These are phyloP conservation scores for Python bivittatus DNA, from an alignment of 2,113 vertebrate genomes.

Conservation along the genomic window DNA sequence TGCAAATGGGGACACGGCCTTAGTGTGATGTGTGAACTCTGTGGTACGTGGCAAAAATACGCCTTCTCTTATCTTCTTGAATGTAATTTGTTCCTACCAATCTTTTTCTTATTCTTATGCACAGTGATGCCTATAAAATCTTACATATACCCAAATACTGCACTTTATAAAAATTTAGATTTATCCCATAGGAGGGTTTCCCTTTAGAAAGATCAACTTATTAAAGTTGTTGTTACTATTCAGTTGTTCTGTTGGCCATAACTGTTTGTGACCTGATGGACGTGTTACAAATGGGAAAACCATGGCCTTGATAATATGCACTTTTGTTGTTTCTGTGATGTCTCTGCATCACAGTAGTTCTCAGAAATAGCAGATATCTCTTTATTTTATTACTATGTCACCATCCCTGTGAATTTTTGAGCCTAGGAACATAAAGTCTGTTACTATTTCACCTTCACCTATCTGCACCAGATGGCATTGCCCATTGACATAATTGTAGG, in stretches of 20 bases:
- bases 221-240: neutral
- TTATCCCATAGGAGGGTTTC: neutral
- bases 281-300: neutral
- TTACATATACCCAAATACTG: neutral
- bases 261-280: neutral
- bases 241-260: neutral
- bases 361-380: neutral
- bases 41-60: neutral
- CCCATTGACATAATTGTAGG: neutral
- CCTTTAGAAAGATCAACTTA: neutral
- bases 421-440: neutral
- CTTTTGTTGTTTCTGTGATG: neutral
- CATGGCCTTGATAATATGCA: neutral
- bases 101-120: neutral
- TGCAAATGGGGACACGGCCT: neutral
- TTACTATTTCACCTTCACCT: neutral
- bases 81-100: neutral
- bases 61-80: neutral
- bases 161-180: neutral
- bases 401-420: neutral
- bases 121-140: neutral
- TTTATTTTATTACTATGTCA: neutral
- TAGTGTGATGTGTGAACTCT: neutral
- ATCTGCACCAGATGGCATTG: neutral
- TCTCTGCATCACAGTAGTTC: neutral